phyloP scores from a whole-genome alignment of 2,113 vertebrate species.

The Suncus etruscus region DNA sequence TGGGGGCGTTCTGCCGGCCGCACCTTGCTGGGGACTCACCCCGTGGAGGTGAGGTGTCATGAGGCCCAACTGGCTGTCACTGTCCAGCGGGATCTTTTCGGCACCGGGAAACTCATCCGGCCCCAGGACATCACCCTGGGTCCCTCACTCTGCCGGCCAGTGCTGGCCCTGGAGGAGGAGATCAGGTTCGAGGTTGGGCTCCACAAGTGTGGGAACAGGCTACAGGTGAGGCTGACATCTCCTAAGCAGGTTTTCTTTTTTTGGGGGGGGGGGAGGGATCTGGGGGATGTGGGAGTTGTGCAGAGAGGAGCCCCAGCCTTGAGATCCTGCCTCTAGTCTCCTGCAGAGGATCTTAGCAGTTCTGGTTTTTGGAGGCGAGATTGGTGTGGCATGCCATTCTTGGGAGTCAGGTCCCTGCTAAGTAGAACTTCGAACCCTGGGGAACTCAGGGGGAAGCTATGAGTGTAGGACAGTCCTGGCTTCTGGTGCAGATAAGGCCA shows the following conservation, averaged over 20 bases:
- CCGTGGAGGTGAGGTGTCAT: slow-evolving; percentile 72
- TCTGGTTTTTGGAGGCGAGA: no score
- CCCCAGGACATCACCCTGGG: slow-evolving; percentile 79
- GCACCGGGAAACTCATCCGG: slow-evolving; percentile 73
- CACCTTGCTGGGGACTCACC: fast-evolving
- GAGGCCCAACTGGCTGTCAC: slow-evolving; percentile 77
- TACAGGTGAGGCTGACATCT: slow-evolving; percentile 77
- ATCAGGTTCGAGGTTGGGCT: slow-evolving; percentile 71
- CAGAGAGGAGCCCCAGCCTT: no score
- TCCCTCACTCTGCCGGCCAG: slow-evolving; percentile 43
- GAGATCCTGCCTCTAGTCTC: no score
- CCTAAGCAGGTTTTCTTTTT: fast-evolving
- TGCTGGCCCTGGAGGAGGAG: fast-evolving
- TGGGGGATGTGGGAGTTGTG: no score
- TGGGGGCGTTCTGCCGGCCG: fast-evolving
- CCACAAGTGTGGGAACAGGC: slow-evolving; percentile 63
- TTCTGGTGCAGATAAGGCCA: no score
- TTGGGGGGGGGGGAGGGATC: background rate
- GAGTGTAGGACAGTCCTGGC: no score
- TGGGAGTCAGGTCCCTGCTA: no score
- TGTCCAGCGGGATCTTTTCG: slow-evolving; percentile 80
- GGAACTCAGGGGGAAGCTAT: no score
- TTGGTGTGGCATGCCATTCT: no score
- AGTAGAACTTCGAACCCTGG: no score
- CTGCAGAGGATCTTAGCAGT: no score